These are phyloP conservation scores for Neopipo cinnamomea DNA, from an alignment of 2,113 vertebrate species.

Conservation along the genomic window DNA sequence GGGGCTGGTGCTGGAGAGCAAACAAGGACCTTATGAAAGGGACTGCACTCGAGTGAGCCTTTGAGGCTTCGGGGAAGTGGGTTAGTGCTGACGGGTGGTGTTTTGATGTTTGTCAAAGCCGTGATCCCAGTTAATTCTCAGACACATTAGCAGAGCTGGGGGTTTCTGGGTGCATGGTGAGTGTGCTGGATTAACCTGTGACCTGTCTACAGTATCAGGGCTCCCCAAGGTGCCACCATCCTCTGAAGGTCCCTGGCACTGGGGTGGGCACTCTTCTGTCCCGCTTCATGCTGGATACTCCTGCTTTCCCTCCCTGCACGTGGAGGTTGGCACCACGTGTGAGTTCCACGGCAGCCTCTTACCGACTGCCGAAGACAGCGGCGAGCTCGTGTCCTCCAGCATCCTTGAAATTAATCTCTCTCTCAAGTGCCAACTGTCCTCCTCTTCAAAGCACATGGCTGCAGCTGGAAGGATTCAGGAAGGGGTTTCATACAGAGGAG, in stretches of 20 bases:
- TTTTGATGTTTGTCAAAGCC: neutral
- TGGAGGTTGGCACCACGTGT: neutral
- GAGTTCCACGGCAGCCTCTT: neutral
- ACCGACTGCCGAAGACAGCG: fast-evolving
- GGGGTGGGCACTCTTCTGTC: neutral
- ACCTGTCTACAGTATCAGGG: neutral
- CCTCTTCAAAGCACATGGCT: neutral
- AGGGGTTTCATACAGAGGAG: neutral
- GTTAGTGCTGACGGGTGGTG: neutral
- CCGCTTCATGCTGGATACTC: fast-evolving
- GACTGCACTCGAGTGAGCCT: neutral
- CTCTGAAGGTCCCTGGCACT: neutral
- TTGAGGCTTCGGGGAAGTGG: neutral
- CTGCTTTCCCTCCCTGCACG: neutral
- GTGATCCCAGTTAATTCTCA: neutral
- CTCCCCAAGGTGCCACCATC: neutral
- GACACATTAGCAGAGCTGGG: neutral
- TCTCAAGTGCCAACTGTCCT: neutral
- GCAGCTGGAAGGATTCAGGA: neutral
- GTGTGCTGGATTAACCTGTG: neutral
- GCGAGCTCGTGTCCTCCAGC: neutral
- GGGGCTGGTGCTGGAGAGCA: neutral
- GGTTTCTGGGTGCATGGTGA: neutral
- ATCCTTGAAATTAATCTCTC: neutral
- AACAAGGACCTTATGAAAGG: neutral